Conservation (phyloP, 2,888 invertebrate species). For the Melieria omissa region DNA sequence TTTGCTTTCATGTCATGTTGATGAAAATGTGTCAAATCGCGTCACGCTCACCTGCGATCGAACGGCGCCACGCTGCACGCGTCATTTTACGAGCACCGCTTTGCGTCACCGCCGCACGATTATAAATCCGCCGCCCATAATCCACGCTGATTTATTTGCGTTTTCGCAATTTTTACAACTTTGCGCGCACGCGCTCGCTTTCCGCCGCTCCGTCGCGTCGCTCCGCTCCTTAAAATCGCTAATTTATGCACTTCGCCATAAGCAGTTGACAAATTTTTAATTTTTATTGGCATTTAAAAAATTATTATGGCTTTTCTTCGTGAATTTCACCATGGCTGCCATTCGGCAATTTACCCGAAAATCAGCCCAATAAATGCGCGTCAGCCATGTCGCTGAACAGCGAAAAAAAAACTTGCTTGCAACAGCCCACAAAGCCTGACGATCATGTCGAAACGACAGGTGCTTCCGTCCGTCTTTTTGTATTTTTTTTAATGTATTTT, state of each 20-base stretch:
- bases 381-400: neutral
- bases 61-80: too few relatives aligned
- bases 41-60: slow-evolving; percentile 9
- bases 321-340: neutral
- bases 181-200: neutral
- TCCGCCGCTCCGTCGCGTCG: too few relatives aligned
- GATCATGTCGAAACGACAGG: slow-evolving; percentile 17
- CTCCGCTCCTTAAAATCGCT: slow-evolving; percentile 18
- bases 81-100: neutral
- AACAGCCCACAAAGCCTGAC: neutral
- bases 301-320: slow-evolving; percentile 15
- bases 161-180: slow-evolving; percentile 21
- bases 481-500: neutral
- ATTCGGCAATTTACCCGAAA: neutral
- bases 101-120: too few relatives aligned
- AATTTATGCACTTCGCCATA: slow-evolving; percentile 28
- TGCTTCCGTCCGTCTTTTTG: slow-evolving; percentile 7
- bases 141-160: slow-evolving; percentile 15
- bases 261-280: slow-evolving; percentile 25
- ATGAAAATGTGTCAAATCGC: neutral
- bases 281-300: slow-evolving; percentile 22
- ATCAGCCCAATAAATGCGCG: neutral
- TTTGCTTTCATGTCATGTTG: neutral
- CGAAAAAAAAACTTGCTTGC: neutral
- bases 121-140: neutral